These are phyloP conservation scores for Austrolebias charrua DNA, from an alignment of 2,797 vertebrate genomes.

Conservation along the genomic window DNA sequence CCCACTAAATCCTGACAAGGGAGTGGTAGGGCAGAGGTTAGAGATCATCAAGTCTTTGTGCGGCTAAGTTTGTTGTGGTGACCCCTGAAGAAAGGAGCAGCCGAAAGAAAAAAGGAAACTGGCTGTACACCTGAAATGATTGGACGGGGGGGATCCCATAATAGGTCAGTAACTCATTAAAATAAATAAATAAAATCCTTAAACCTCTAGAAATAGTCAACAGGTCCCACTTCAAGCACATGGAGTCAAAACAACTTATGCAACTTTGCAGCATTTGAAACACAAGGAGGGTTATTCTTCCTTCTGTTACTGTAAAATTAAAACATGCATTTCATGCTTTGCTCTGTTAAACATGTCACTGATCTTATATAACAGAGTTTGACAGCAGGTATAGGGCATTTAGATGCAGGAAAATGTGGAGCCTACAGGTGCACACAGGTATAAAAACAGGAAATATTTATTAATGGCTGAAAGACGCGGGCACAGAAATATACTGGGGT, in stretches of 20 bases:
- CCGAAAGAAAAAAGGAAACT: too few relatives aligned
- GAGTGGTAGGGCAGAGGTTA: too few relatives aligned
- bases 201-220: background rate
- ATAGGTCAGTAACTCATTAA: background rate
- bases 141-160: background rate
- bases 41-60: too few relatives aligned
- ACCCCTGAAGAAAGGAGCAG: too few relatives aligned
- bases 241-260: too few relatives aligned
- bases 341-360: background rate
- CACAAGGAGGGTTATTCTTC: accelerated
- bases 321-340: background rate
- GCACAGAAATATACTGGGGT: conserved; percentile 1
- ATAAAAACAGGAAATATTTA: conserved; percentile 15
- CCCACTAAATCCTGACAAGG: too few relatives aligned
- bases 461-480: conserved; percentile 7
- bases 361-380: too few relatives aligned
- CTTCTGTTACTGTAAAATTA: background rate
- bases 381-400: too few relatives aligned
- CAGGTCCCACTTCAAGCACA: conserved; percentile 13
- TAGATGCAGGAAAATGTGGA: too few relatives aligned
- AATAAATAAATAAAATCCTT: too few relatives aligned
- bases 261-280: background rate
- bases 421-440: conserved; percentile 45
- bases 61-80: too few relatives aligned
- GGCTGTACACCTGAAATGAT: background rate